Evolutionary conservation across 2,888 invertebrate species (phyloP).

Genomic region (Gari tellinella): DNA sequence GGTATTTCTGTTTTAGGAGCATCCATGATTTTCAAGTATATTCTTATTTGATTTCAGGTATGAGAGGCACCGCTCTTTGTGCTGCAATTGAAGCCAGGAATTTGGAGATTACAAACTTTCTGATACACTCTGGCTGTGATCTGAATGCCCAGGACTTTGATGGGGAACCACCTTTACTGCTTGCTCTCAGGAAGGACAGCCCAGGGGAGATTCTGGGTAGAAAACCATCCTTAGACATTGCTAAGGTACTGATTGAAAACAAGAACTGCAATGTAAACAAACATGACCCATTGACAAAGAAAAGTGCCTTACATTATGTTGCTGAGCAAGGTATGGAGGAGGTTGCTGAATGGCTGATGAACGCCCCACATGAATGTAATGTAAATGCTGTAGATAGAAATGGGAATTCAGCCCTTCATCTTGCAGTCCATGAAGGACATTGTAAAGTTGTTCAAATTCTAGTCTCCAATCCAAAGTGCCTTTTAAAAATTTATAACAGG

Average conservation of each 20-base stretch:
- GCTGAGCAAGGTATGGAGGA: slow-evolving; percentile 53
- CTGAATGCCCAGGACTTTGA: slow-evolving; percentile 70
- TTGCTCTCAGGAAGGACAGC: slow-evolving; percentile 68
- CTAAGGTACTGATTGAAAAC: slow-evolving; percentile 53
- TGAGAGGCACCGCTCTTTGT: slow-evolving; percentile 72
- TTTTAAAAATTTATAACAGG: slow-evolving; percentile 53
- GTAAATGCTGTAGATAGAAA: slow-evolving; percentile 53
- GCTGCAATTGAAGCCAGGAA: slow-evolving; percentile 69
- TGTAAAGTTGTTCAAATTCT: slow-evolving; percentile 50
- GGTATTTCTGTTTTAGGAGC: too few relatives aligned
- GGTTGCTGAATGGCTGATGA: slow-evolving; percentile 58
- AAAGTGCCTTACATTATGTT: slow-evolving; percentile 67
- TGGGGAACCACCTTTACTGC: slow-evolving; percentile 69
- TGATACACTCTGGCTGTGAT: slow-evolving; percentile 68
- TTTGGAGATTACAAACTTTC: slow-evolving; percentile 57
- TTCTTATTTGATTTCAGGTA: slow-evolving; percentile 49
- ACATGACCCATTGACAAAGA: slow-evolving; percentile 66
- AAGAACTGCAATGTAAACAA: slow-evolving; percentile 64
- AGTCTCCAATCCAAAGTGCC: slow-evolving; percentile 38
- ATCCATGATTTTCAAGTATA: too few relatives aligned
- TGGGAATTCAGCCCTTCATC: slow-evolving; percentile 64
- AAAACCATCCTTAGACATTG: slow-evolving; percentile 47
- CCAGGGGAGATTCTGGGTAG: slow-evolving; percentile 42
- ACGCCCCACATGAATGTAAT: slow-evolving; percentile 52
- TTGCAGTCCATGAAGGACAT: slow-evolving; percentile 55